Conservation (phyloP, 2,888 invertebrate species). For the Drosophila atripex region DNA sequence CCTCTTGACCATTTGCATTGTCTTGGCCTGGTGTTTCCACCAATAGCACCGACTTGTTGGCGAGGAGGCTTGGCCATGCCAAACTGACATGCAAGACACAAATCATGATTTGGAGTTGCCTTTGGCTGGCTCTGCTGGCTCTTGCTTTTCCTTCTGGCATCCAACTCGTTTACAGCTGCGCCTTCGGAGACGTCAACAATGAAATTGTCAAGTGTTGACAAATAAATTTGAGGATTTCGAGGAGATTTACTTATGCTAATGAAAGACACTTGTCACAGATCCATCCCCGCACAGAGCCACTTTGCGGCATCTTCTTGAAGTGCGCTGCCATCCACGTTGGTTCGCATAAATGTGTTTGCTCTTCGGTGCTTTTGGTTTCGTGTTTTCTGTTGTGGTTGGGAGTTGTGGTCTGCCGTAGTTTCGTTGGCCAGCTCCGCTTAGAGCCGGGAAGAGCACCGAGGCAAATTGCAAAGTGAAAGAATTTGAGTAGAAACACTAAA, state of each 20-base stretch:
- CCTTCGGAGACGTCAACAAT: conserved; percentile 68
- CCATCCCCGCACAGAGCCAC: conserved; percentile 30
- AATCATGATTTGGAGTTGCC: conserved; percentile 75
- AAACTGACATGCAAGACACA: conserved; percentile 64
- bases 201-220: conserved; percentile 82
- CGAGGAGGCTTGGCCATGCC: conserved; percentile 44
- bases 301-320: conserved; percentile 67
- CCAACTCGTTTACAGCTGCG: conserved; percentile 64
- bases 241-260: conserved; percentile 79
- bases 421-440: conserved; percentile 27
- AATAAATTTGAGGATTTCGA: conserved; percentile 81
- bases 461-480: conserved; percentile 68
- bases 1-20: conserved; percentile 55
- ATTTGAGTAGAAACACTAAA: conserved; percentile 62
- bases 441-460: conserved; percentile 66
- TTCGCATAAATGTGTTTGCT: conserved; percentile 66
- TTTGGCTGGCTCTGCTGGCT: not conserved
- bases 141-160: conserved; percentile 13
- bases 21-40: conserved; percentile 45
- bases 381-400: not conserved
- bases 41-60: conserved; percentile 8
- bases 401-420: not conserved
- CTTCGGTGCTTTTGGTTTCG: conserved; percentile 7
- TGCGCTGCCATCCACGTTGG: conserved; percentile 59
- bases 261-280: conserved; percentile 78